phyloP scores from a whole-genome alignment of 2,797 vertebrate genomes.

The Prunella strophiata region DNA sequence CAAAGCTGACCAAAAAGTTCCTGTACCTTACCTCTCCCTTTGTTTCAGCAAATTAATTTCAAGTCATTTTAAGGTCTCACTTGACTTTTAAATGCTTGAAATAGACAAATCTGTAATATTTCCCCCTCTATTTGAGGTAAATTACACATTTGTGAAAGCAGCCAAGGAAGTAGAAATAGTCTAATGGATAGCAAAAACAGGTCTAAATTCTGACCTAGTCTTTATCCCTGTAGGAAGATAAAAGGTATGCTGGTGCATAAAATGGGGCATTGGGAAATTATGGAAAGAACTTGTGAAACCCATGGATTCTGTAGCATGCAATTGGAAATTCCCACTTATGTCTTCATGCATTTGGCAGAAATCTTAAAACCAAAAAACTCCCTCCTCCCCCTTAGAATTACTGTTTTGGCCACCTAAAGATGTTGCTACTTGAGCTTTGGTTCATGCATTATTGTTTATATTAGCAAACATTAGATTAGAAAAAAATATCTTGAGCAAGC shows the following conservation, averaged over 20 bases:
- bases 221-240: neutral
- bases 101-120: neutral
- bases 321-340: neutral
- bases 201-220: neutral
- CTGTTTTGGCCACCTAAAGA: neutral
- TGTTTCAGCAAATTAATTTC: neutral
- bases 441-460: neutral
- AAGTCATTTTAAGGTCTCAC: neutral
- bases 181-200: neutral
- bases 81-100: neutral
- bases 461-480: neutral
- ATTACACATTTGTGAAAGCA: neutral
- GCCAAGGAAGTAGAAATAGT: neutral
- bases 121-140: neutral
- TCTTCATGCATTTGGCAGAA: neutral
- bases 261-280: neutral
- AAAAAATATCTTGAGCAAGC: neutral
- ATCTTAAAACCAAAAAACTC: neutral
- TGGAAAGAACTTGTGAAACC: neutral
- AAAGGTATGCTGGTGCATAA: neutral
- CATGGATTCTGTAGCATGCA: neutral
- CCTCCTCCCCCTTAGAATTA: rapidly evolving
- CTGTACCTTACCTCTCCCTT: neutral
- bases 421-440: neutral
- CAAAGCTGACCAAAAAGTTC: neutral